Percentiles rank a stretch among this genome's conserved stretches.
Conservation (phyloP, 2,797 vertebrate species). For the Crax fasciolata region DNA sequence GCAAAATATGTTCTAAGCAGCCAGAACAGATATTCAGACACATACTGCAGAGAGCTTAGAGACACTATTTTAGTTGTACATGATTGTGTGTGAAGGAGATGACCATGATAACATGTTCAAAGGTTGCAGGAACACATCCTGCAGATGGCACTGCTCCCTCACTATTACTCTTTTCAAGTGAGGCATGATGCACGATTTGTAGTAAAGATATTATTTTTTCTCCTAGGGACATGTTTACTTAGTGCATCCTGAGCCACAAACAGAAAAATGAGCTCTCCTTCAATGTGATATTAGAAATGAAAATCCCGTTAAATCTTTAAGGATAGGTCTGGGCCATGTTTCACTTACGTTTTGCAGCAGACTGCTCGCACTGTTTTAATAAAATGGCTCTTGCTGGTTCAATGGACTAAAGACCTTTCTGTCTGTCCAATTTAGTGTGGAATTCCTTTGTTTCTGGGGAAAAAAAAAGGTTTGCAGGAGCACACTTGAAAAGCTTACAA, state of each 20-base stretch:
- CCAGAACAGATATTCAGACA: background rate
- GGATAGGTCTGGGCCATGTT: background rate
- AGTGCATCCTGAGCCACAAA: conserved; percentile 66
- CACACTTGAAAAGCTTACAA: background rate
- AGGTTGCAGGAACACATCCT: background rate
- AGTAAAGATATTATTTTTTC: conserved; percentile 46
- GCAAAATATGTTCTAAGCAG: background rate
- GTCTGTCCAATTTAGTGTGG: background rate
- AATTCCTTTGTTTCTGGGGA: background rate
- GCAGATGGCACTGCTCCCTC: conserved; percentile 83
- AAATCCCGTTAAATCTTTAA: conserved; percentile 19
- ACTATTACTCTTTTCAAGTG: conserved; percentile 14
- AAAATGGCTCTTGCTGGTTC: background rate
- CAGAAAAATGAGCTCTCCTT: conserved; percentile 57
- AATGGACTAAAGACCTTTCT: background rate
- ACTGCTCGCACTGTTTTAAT: background rate
- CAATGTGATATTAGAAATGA: conserved; percentile 49
- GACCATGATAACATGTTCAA: fast-evolving
- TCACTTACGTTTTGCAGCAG: background rate
- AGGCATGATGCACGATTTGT: background rate
- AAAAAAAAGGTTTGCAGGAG: background rate
- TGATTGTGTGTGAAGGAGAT: background rate
- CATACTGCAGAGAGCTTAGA: background rate
- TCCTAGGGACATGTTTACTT: conserved; percentile 66
- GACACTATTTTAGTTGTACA: background rate